These are phyloP conservation scores for Megalops atlanticus DNA, from an alignment of 2,113 vertebrate genomes.

Conservation along the genomic window DNA sequence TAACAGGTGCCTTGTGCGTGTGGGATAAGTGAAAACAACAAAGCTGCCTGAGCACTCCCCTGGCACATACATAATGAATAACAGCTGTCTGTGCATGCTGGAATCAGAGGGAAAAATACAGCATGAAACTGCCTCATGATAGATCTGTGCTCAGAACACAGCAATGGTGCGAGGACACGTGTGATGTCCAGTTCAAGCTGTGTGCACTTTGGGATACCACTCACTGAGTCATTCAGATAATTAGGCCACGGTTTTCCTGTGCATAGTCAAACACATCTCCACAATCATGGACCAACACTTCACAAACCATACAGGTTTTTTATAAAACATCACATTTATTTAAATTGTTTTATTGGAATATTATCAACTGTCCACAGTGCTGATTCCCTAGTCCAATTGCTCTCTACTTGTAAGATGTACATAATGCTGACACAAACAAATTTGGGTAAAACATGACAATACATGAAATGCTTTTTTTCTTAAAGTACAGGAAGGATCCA, in stretches of 20 bases:
- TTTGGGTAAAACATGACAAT: no score
- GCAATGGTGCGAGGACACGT: constrained; percentile 44
- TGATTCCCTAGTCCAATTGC: no score
- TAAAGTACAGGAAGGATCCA: no score
- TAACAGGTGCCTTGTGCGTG: neutral
- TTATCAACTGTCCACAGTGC: no score
- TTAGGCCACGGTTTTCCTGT: constrained; percentile 41
- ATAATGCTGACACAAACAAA: no score
- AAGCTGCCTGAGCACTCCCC: constrained; percentile 23
- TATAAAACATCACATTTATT: neutral
- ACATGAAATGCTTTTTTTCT: no score
- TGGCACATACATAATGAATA: constrained; percentile 59
- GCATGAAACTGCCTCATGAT: constrained; percentile 39
- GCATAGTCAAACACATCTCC: neutral
- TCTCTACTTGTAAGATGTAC: no score
- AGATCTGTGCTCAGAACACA: constrained; percentile 46
- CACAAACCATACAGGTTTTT: neutral
- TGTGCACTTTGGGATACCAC: constrained; percentile 31
- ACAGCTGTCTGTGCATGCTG: constrained; percentile 47
- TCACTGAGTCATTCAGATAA: constrained; percentile 51
- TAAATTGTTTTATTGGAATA: no score
- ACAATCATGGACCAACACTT: neutral
- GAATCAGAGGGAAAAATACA: constrained; percentile 49
- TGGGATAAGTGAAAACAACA: neutral
- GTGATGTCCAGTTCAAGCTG: constrained; percentile 44